A percentile compares a stretch with the other conserved stretches of the same genome.
These are phyloP conservation scores for Noctua comes DNA, from an alignment of 2,888 invertebrate genomes.

Conservation along the genomic window DNA sequence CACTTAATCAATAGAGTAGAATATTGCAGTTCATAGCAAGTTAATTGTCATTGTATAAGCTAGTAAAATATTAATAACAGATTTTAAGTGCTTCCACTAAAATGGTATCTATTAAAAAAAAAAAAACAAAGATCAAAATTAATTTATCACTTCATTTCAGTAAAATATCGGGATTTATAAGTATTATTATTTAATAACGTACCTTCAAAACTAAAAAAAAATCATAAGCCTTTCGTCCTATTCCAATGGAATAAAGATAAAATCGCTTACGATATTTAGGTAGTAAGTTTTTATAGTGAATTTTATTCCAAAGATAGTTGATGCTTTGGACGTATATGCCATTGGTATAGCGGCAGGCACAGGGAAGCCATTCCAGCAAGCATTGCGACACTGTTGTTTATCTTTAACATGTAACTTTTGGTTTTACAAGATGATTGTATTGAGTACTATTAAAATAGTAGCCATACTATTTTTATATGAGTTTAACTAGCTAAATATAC, in stretches of 20 bases:
- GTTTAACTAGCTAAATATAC: no score
- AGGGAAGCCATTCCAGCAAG: constrained; percentile 42
- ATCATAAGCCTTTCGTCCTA: constrained; percentile 1
- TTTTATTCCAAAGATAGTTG: constrained; percentile 2
- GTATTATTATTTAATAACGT: constrained; percentile 11
- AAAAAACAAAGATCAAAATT: neutral
- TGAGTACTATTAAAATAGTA: neutral
- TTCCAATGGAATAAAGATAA: constrained; percentile 11
- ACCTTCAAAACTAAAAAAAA: neutral
- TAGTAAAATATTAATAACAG: constrained; percentile 6
- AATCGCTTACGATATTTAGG: constrained; percentile 13
- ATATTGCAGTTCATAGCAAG: constrained; percentile 1
- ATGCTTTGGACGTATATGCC: constrained; percentile 2
- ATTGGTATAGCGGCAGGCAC: constrained; percentile 5
- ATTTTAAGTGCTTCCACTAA: neutral
- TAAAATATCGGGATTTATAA: neutral
- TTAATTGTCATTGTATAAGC: neutral
- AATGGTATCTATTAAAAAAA: constrained; percentile 2
- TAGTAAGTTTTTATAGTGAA: neutral
- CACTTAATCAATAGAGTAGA: neutral
- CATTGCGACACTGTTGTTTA: constrained; percentile 26
- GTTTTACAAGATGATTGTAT: neutral
- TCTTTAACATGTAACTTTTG: constrained; percentile 20
- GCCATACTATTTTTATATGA: neutral
- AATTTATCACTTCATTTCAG: neutral